Percentiles rank a stretch among this genome's conserved stretches.
These are phyloP conservation scores for Stramonita haemastoma DNA, from an alignment of 2,888 invertebrate species.

Conservation along the genomic window DNA sequence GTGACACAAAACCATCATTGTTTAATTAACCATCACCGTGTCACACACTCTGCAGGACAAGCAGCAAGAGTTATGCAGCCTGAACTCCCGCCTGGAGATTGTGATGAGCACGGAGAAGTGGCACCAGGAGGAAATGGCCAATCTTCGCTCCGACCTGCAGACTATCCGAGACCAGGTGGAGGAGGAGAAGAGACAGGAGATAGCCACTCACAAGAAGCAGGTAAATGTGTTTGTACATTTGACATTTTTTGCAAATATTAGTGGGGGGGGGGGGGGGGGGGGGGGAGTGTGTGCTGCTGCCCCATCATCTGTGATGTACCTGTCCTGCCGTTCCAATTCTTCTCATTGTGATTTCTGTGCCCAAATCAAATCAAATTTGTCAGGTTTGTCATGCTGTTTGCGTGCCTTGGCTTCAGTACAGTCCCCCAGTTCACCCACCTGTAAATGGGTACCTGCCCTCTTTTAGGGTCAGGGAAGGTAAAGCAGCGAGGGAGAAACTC, in stretches of 20 bases:
- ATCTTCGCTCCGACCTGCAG: conserved; percentile 35
- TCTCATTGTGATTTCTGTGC: too few relatives aligned
- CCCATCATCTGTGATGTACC: too few relatives aligned
- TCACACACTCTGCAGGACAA: conserved; percentile 34
- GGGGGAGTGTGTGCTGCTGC: background rate
- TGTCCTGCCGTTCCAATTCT: too few relatives aligned
- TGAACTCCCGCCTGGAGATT: conserved; percentile 40
- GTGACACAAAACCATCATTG: too few relatives aligned
- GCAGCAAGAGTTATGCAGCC: conserved; percentile 45
- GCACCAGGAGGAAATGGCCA: conserved; percentile 44
- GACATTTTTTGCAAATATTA: background rate
- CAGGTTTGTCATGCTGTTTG: too few relatives aligned
- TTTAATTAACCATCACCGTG: too few relatives aligned
- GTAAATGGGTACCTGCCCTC: too few relatives aligned
- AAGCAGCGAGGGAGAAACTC: too few relatives aligned
- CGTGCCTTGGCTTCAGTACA: too few relatives aligned
- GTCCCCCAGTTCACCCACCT: too few relatives aligned
- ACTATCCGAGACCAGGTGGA: conserved; percentile 6
- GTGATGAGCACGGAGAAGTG: conserved; percentile 38
- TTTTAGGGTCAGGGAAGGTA: too few relatives aligned
- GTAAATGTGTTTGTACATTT: background rate
- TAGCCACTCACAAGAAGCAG: conserved; percentile 36
- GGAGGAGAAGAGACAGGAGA: conserved; percentile 30
- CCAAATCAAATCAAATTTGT: too few relatives aligned
- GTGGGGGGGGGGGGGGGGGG: background rate